phyloP scores from a whole-genome alignment of 2,888 invertebrate species.

The Nephrotoma flavescens region DNA sequence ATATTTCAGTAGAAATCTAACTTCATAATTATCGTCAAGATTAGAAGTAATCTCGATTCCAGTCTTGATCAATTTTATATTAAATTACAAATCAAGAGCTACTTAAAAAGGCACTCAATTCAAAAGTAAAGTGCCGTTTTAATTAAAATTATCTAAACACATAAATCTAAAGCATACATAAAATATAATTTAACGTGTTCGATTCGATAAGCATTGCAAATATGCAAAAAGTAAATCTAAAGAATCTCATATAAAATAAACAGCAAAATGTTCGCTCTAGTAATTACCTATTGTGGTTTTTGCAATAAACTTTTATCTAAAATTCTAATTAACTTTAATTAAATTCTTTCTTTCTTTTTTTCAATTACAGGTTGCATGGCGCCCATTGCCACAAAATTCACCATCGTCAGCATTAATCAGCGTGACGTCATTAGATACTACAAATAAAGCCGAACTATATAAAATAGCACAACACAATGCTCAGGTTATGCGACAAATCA shows the following conservation, averaged over 20 bases:
- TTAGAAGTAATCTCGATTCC: too few relatives aligned
- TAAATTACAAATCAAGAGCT: too few relatives aligned
- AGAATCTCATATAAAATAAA: not conserved
- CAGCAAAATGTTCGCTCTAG: not conserved
- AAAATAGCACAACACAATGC: conserved; percentile 14
- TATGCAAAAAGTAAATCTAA: not conserved
- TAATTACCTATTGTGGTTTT: not conserved
- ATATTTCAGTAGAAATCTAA: too few relatives aligned
- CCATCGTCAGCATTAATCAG: conserved; percentile 9
- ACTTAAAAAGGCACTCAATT: too few relatives aligned
- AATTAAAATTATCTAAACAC: not conserved
- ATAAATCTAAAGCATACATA: not conserved
- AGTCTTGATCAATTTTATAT: too few relatives aligned
- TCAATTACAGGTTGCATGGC: conserved; percentile 9
- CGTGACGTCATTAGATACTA: conserved; percentile 9
- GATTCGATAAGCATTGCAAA: not conserved
- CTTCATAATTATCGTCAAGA: too few relatives aligned
- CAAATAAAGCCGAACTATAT: conserved; percentile 10
- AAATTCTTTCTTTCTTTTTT: not conserved
- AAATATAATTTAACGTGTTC: not conserved
- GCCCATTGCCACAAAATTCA: conserved; percentile 7
- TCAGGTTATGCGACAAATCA: conserved; percentile 11
- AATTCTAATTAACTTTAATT: not conserved
- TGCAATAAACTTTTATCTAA: not conserved
- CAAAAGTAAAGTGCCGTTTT: too few relatives aligned